Percentiles rank a stretch among this genome's conserved stretches.
Evolutionary conservation across 2,113 vertebrate genomes (phyloP).

Genomic region (Ramphastos sulfuratus): DNA sequence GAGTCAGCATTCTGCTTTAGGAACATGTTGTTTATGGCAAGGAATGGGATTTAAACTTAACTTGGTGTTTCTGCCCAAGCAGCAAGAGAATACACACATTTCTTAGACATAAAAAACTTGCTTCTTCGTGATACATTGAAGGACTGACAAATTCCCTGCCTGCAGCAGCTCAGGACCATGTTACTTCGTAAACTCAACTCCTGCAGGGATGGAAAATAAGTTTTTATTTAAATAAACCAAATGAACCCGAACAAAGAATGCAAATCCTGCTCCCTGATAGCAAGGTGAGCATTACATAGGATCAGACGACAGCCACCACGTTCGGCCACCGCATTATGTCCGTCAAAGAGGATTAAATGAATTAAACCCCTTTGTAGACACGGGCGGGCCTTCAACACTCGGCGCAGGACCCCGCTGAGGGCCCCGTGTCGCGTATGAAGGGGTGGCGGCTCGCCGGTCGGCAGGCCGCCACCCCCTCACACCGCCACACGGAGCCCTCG

Average conservation of each 20-base stretch:
- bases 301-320: not conserved
- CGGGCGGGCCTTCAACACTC: not conserved
- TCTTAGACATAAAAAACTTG: accelerated
- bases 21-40: not conserved
- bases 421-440: not conserved
- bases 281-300: accelerated
- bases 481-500: not conserved
- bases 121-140: accelerated
- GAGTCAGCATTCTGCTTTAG: not conserved
- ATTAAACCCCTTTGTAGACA: not conserved
- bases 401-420: not conserved
- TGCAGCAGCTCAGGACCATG: not conserved
- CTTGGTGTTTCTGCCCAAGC: not conserved
- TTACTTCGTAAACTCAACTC: accelerated
- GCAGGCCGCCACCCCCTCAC: not conserved
- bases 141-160: accelerated
- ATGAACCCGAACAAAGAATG: accelerated
- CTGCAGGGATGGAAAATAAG: accelerated
- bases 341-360: not conserved
- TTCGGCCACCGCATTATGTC: accelerated
- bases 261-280: accelerated
- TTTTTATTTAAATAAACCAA: accelerated
- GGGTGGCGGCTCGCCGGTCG: not conserved
- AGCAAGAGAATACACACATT: accelerated
- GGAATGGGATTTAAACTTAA: not conserved